A percentile compares a stretch with the other conserved stretches of the same genome.
These are phyloP conservation scores for Anoplopoma fimbria DNA, from an alignment of 2,113 vertebrate genomes.

Conservation along the genomic window DNA sequence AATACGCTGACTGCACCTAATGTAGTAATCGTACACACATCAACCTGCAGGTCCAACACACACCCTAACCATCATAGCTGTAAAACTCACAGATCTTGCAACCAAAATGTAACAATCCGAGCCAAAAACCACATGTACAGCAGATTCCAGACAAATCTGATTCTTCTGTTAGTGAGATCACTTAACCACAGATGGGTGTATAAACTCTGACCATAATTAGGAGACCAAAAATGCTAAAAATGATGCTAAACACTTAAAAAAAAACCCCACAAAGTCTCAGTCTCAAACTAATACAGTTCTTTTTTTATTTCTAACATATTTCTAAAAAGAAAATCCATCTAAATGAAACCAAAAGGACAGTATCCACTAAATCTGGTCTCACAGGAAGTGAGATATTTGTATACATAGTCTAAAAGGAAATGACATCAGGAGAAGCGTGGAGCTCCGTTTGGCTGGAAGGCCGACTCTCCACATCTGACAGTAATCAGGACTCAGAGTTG, in stretches of 20 bases:
- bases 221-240: slow-evolving; percentile 2
- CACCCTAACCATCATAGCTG: not conserved
- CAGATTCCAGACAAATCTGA: slow-evolving; percentile 34
- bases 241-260: not conserved
- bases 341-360: not conserved
- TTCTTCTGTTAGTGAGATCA: slow-evolving; percentile 7
- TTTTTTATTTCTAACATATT: not conserved
- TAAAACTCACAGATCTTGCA: not conserved
- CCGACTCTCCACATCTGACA: slow-evolving; percentile 35
- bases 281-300: not conserved
- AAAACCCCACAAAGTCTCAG: not conserved
- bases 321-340: not conserved
- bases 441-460: not conserved
- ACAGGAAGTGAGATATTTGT: slow-evolving; percentile 31
- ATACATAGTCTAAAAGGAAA: not conserved
- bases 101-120: not conserved
- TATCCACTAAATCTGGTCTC: not conserved
- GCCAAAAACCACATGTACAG: fast-evolving
- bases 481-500: slow-evolving; percentile 20
- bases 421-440: slow-evolving; percentile 7
- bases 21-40: too few relatives aligned
- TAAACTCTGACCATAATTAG: not conserved
- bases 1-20: too few relatives aligned
- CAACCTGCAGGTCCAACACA: not conserved
- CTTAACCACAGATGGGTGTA: not conserved